Conservation (phyloP, 2,888 invertebrate species). For the Myopa tessellatipennis region DNA sequence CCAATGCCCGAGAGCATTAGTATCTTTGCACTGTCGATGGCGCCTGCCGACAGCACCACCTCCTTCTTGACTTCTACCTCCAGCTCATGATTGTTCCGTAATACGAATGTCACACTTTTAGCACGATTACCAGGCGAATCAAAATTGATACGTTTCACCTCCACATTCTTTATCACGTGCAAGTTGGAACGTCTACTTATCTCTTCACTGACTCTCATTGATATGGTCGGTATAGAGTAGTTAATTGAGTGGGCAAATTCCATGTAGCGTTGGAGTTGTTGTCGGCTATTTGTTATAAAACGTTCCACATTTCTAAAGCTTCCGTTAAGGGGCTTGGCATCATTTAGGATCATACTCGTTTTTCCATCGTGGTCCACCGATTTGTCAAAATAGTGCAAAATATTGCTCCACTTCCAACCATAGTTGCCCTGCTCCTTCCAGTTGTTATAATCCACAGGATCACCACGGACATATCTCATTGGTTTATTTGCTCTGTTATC, state of each 20-base stretch:
- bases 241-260: conserved; percentile 48
- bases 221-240: conserved; percentile 71
- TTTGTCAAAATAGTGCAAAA: conserved; percentile 83
- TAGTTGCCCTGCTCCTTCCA: conserved; percentile 74
- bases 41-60: conserved; percentile 55
- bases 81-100: conserved; percentile 65
- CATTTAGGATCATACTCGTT: conserved; percentile 57
- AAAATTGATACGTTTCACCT: conserved; percentile 71
- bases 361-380: conserved; percentile 72
- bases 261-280: too few species aligned
- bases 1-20: conserved; percentile 60
- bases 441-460: conserved; percentile 73
- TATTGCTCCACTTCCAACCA: conserved; percentile 80
- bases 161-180: conserved; percentile 71
- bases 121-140: conserved; percentile 67
- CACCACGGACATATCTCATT: conserved; percentile 76
- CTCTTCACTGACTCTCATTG: conserved; percentile 79
- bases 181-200: conserved; percentile 71
- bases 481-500: conserved; percentile 41
- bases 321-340: conserved; percentile 48
- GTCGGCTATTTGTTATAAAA: conserved; percentile 64
- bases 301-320: conserved; percentile 49
- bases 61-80: conserved; percentile 53
- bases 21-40: conserved; percentile 55
- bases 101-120: conserved; percentile 67